Evolutionary conservation across 1,140 invertebrate species (phyloP).

Genomic region (Alviniconcha marisindica): DNA sequence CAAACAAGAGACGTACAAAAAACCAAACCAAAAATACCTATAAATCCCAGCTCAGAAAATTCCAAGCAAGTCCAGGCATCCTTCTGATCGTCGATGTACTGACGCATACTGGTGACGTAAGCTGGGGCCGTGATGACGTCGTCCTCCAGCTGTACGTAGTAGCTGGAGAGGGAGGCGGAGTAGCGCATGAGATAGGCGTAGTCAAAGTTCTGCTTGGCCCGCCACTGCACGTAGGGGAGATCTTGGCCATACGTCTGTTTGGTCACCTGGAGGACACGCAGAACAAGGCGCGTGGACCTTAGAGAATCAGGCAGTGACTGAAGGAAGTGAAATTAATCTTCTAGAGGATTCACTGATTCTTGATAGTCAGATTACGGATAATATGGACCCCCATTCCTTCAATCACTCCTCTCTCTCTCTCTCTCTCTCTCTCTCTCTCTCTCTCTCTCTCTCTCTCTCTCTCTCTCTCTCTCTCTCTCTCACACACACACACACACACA

Average conservation of each 20-base stretch:
- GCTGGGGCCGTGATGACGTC: slow-evolving; percentile 66
- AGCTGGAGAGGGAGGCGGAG: slow-evolving; percentile 66
- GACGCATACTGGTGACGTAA: slow-evolving; percentile 65
- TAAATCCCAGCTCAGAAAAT: slow-evolving; percentile 71
- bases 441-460: neutral
- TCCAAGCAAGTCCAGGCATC: slow-evolving; percentile 68
- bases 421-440: neutral
- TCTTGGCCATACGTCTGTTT: slow-evolving; percentile 71
- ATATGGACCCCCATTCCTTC: no score
- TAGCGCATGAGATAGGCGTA: slow-evolving; percentile 73
- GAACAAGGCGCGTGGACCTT: no score
- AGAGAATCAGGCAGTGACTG: no score
- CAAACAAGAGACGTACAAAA: no score
- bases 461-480: neutral
- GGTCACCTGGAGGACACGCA: slow-evolving; percentile 43
- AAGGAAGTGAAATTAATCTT: no score
- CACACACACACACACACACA: no score
- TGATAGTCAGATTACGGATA: no score
- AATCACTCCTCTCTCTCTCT: neutral
- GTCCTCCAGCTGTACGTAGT: slow-evolving; percentile 75
- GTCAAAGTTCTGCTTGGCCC: slow-evolving; percentile 74
- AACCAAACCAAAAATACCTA: no score
- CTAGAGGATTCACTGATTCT: no score
- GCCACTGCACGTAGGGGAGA: slow-evolving; percentile 66
- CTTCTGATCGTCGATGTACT: slow-evolving; percentile 59